A percentile compares a stretch with the other conserved stretches of the same genome.
Evolutionary conservation across 2,888 invertebrate species (phyloP).

Genomic region (Xanthorhoe designata): DNA sequence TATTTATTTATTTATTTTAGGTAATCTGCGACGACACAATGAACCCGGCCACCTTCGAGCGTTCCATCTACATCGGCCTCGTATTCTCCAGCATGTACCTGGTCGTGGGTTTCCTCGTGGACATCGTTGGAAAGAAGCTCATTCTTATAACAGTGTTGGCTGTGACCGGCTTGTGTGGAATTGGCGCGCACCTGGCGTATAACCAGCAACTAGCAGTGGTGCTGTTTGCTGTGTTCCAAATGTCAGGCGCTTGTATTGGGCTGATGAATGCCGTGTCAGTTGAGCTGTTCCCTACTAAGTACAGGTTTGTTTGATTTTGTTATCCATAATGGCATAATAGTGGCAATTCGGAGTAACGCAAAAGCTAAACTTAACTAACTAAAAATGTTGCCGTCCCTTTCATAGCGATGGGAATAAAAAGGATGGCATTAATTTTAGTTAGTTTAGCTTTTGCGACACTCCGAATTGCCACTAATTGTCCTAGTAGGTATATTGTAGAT

Average conservation of each 20-base stretch:
- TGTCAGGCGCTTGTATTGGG: conserved; percentile 85
- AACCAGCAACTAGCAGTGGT: conserved; percentile 86
- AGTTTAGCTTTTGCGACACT: too few relatives aligned
- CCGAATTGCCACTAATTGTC: too few relatives aligned
- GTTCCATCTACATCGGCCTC: conserved; percentile 88
- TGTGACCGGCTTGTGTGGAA: conserved; percentile 84
- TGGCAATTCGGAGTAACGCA: too few relatives aligned
- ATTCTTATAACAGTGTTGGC: conserved; percentile 80
- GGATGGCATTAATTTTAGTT: too few relatives aligned
- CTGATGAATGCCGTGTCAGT: conserved; percentile 85
- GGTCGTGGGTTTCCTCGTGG: conserved; percentile 86
- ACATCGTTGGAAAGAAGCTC: conserved; percentile 82
- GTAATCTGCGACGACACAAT: conserved; percentile 81
- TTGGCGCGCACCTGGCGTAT: conserved; percentile 85
- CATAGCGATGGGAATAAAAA: too few relatives aligned
- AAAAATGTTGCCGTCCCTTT: too few relatives aligned
- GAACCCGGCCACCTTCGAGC: conserved; percentile 87
- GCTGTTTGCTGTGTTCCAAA: conserved; percentile 83
- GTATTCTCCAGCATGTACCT: conserved; percentile 88
- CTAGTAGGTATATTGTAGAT: too few relatives aligned
- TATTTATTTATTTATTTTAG: conserved; percentile 37
- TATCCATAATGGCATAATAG: too few relatives aligned
- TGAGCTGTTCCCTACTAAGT: conserved; percentile 86
- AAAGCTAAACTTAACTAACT: too few relatives aligned
- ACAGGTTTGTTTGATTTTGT: conserved; percentile 56